Percentiles rank a stretch among this genome's conserved stretches.
These are phyloP conservation scores for Lethenteron camtschaticum DNA, from an alignment of 2,113 vertebrate genomes.

Conservation along the genomic window DNA sequence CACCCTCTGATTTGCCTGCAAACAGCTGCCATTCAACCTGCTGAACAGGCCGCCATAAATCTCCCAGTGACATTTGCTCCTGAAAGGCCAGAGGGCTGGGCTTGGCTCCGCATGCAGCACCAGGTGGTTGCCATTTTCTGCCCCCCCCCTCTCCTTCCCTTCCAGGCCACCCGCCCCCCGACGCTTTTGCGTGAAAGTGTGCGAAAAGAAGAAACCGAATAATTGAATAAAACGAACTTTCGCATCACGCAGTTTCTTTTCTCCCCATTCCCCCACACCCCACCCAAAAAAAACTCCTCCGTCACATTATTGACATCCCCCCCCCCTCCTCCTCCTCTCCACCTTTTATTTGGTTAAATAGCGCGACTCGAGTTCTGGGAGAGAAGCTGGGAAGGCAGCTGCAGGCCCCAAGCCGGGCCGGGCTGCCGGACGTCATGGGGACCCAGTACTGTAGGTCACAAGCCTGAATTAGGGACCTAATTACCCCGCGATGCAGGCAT, in stretches of 20 bases:
- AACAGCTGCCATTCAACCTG: conserved; percentile 6
- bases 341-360: not conserved
- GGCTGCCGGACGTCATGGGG: not conserved
- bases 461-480: conserved; percentile 5
- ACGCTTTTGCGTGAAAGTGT: not conserved
- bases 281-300: not conserved
- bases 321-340: not conserved
- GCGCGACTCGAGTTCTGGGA: not conserved
- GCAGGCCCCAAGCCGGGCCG: not conserved
- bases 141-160: not conserved
- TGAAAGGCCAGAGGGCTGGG: conserved; percentile 4
- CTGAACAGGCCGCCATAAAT: conserved; percentile 1
- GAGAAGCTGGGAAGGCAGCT: not conserved
- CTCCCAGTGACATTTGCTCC: conserved; percentile 2
- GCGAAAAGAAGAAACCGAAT: not conserved
- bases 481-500: conserved; percentile 4
- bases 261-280: too few relatives aligned
- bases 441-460: conserved; percentile 1
- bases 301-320: not conserved
- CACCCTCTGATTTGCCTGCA: not conserved
- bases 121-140: not conserved
- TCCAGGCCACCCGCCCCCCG: not conserved
- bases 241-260: too few relatives aligned
- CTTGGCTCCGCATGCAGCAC: not conserved
- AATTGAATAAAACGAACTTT: not conserved